Percentiles rank a stretch among this genome's conserved stretches.
phyloP scores from a whole-genome alignment of 2,797 vertebrate genomes.

The Luscinia megarhynchos region DNA sequence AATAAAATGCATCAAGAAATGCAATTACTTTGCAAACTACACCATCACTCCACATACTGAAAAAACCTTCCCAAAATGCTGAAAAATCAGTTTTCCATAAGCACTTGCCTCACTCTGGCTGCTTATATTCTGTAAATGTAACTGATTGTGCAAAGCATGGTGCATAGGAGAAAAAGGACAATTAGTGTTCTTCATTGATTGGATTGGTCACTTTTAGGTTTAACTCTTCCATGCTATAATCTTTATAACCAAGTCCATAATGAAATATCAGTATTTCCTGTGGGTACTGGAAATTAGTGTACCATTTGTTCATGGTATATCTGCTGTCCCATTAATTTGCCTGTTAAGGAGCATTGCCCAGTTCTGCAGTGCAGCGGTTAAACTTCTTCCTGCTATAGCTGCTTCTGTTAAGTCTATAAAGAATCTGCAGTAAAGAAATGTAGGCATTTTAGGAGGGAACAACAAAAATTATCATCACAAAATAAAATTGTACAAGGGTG shows the following conservation, averaged over 20 bases:
- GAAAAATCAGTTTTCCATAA: background rate
- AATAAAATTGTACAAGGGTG: background rate
- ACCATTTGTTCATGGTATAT: conserved; percentile 65
- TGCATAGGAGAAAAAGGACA: background rate
- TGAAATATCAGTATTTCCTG: conserved; percentile 16
- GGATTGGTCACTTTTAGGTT: background rate
- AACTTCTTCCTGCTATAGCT: background rate
- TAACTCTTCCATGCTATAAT: background rate
- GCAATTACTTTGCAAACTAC: background rate
- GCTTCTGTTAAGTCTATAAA: background rate
- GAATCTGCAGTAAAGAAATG: background rate
- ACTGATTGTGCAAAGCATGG: background rate
- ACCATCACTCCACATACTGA: background rate
- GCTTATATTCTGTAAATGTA: background rate
- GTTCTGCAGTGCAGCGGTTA: background rate
- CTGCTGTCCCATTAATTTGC: conserved; percentile 68
- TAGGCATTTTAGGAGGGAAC: background rate
- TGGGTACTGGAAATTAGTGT: conserved; percentile 38
- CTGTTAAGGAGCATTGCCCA: background rate
- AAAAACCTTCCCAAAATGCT: background rate
- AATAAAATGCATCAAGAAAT: background rate
- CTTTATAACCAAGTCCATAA: background rate
- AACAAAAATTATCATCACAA: background rate
- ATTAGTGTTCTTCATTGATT: background rate
- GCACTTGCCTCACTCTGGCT: background rate